These are phyloP conservation scores for Plebejus anna DNA, from an alignment of 2,888 invertebrate species.

Conservation along the genomic window DNA sequence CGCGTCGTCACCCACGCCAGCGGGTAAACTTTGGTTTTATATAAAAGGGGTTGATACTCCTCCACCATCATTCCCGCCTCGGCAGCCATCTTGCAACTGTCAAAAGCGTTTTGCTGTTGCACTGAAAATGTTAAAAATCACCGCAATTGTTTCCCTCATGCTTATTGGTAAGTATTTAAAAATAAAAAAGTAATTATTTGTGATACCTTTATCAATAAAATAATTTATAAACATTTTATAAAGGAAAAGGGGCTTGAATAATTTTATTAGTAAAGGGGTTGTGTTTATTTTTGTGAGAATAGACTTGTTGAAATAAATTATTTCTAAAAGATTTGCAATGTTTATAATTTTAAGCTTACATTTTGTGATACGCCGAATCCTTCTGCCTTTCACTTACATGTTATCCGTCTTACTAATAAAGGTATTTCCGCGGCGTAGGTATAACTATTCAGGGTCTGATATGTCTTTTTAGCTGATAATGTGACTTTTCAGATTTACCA, in stretches of 20 bases:
- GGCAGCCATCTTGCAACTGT: conserved; percentile 48
- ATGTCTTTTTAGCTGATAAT: background rate
- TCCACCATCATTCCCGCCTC: conserved; percentile 46
- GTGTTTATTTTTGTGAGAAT: background rate
- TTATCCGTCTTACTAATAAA: background rate
- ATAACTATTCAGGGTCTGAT: background rate
- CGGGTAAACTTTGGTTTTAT: conserved; percentile 51
- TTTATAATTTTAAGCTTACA: background rate
- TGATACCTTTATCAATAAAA: background rate
- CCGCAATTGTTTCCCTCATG: conserved; percentile 60
- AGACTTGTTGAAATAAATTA: background rate
- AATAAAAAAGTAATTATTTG: background rate
- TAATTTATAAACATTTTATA: background rate
- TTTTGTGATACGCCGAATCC: background rate
- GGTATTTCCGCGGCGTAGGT: background rate
- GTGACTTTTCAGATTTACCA: background rate
- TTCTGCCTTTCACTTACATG: conserved; percentile 4
- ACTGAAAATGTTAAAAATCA: conserved; percentile 60
- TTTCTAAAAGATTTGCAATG: background rate
- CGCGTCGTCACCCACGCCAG: conserved; percentile 46
- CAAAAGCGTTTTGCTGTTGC: conserved; percentile 37
- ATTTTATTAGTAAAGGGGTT: background rate
- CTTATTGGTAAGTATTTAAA: conserved; percentile 60
- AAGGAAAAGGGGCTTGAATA: background rate
- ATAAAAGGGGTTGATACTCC: conserved; percentile 50